phyloP scores from a whole-genome alignment of 2,797 vertebrate species.

The Characodon lateralis region DNA sequence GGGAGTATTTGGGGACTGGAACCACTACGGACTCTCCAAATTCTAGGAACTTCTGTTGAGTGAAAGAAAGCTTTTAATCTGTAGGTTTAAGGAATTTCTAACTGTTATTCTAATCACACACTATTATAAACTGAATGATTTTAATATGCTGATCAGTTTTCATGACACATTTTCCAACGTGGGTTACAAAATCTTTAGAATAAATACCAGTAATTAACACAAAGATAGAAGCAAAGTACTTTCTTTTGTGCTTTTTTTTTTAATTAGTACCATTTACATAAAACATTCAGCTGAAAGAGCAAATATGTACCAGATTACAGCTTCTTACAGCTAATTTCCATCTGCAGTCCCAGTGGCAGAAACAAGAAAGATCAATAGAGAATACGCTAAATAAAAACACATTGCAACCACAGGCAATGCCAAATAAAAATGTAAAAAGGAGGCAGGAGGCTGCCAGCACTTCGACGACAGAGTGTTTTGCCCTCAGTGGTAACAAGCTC shows the following conservation, averaged over 20 bases:
- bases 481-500: too few species aligned
- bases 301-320: not conserved
- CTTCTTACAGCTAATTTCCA: not conserved
- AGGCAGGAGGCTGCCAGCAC: too few species aligned
- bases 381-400: not conserved
- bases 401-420: not conserved
- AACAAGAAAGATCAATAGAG: not conserved
- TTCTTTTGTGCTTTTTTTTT: not conserved
- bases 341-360: not conserved
- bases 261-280: not conserved
- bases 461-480: too few species aligned
- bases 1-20: too few species aligned
- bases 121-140: too few species aligned
- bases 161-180: too few species aligned
- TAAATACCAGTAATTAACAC: not conserved
- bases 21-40: too few species aligned
- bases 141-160: too few species aligned
- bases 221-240: not conserved
- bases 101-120: too few species aligned
- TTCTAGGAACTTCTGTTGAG: too few species aligned
- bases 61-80: too few species aligned
- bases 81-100: too few species aligned
- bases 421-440: not conserved
- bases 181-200: not conserved
- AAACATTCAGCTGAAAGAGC: not conserved